Percentiles rank a stretch among this genome's conserved stretches.
These are phyloP conservation scores for Hypsopygia costalis DNA, from an alignment of 2,888 invertebrate species.

Conservation along the genomic window DNA sequence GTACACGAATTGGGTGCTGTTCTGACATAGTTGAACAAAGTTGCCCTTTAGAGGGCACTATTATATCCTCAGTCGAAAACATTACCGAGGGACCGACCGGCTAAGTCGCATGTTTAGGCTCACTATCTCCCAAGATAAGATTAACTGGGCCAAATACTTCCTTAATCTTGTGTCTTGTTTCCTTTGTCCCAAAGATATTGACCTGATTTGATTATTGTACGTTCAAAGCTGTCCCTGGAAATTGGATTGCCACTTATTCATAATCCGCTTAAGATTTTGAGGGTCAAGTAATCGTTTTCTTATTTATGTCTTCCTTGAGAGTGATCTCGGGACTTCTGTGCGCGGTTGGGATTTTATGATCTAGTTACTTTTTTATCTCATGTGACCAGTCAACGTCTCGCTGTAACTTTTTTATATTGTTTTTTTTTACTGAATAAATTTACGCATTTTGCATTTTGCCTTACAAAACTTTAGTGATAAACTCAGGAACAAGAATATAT, in stretches of 20 bases:
- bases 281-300: slow-evolving; percentile 32
- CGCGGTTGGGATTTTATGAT: slow-evolving; percentile 22
- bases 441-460: no score
- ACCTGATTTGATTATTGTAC: slow-evolving; percentile 37
- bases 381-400: no score
- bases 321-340: slow-evolving; percentile 27
- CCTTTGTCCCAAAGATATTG: slow-evolving; percentile 39
- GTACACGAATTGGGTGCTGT: no score
- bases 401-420: no score
- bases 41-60: slow-evolving; percentile 30
- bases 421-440: no score
- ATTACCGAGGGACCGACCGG: slow-evolving; percentile 20
- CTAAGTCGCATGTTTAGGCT: slow-evolving; percentile 30
- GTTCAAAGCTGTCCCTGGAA: slow-evolving; percentile 23
- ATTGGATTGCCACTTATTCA: slow-evolving; percentile 39
- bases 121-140: slow-evolving; percentile 37
- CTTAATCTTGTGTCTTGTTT: slow-evolving; percentile 39
- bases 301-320: slow-evolving; percentile 37
- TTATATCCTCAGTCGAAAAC: slow-evolving; percentile 29
- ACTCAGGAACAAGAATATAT: no score
- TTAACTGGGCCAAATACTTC: slow-evolving; percentile 37
- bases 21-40: slow-evolving; percentile 32
- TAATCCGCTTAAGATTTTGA: slow-evolving; percentile 43
- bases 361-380: slow-evolving; percentile 1
- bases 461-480: no score